These are phyloP conservation scores for Amphibalanus amphitrite DNA, from an alignment of 1,140 invertebrate species.

Conservation along the genomic window DNA sequence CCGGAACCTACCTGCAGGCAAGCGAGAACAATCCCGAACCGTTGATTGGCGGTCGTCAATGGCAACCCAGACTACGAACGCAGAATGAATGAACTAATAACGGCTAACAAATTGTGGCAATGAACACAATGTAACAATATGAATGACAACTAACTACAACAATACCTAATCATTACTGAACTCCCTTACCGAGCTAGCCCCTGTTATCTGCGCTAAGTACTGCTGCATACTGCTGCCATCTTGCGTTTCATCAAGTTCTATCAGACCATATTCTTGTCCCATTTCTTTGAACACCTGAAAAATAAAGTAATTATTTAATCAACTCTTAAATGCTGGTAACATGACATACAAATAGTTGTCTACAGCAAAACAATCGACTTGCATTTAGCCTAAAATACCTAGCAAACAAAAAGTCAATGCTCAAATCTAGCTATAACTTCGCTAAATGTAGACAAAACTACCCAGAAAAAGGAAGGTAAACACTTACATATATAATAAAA, in stretches of 20 bases:
- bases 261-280: slow-evolving; percentile 46
- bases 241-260: slow-evolving; percentile 61
- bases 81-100: too few relatives aligned
- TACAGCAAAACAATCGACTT: too few relatives aligned
- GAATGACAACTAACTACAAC: too few relatives aligned
- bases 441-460: too few relatives aligned
- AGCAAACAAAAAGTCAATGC: not conserved
- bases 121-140: too few relatives aligned
- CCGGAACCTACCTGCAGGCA: too few relatives aligned
- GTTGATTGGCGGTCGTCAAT: too few relatives aligned
- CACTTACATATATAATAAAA: not conserved
- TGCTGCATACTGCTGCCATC: slow-evolving; percentile 61
- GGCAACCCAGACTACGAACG: too few relatives aligned
- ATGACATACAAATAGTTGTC: not conserved
- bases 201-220: slow-evolving; percentile 58
- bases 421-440: too few relatives aligned
- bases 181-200: slow-evolving; percentile 53
- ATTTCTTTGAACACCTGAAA: slow-evolving; percentile 51
- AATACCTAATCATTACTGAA: too few relatives aligned
- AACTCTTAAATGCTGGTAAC: not conserved
- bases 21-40: too few relatives aligned
- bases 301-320: slow-evolving; percentile 7
- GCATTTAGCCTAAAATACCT: not conserved
- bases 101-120: too few relatives aligned
- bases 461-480: not conserved